Base-by-base conservation (phyloP, 2,113 vertebrate genomes). In the Mellivora capensis region DNA sequence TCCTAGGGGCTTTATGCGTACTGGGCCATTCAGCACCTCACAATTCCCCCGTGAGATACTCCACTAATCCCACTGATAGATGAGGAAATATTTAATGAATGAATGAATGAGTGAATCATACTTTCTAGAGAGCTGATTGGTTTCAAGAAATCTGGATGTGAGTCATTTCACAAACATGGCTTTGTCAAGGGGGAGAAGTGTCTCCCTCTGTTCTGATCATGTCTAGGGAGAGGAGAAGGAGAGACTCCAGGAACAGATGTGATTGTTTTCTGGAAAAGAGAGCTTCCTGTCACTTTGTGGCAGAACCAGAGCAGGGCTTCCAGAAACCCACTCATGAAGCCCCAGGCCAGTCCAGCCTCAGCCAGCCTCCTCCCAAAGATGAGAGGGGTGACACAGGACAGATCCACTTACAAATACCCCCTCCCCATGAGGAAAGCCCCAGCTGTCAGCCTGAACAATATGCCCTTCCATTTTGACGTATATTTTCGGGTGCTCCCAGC, bases 111-210 rank as follows among this genome's bases (percentile, higher is more conserved):
- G 6, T 77, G 47, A 93, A 39, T 80, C 74, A 59, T 64, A 52
- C 83, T 94, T 97, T 79, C 49, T 87, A 57, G 82, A 97, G 69
- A 62, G 59, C 54, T 67, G 27, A 87, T 62, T 81, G 42, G 54
- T 80, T 37, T 72, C 29, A n/a, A 82, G 77, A 83, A 86, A 72
- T 64, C 47, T 20, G 31, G 80, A 79, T 15, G 1, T 52, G 67
- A 89, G 52, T 92, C 64, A 92, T 87, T 87, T 96, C 34, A 69
- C 37, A 84, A 90, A 69, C 9, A 69, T 62, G 79, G 52, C n/a
- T 87, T 93, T 77, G 62, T 44, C 9, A 49, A 27, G 42, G n/a
- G 17, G 6, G 7, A 71, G 44, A 90, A 90, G 27, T 44, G 31
- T 52, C 69, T 71, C 93, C 13, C 47, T 64, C 42, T 47, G 25